Evolutionary conservation across 2,888 invertebrate species (phyloP).

Genomic region (Clanis bilineata): DNA sequence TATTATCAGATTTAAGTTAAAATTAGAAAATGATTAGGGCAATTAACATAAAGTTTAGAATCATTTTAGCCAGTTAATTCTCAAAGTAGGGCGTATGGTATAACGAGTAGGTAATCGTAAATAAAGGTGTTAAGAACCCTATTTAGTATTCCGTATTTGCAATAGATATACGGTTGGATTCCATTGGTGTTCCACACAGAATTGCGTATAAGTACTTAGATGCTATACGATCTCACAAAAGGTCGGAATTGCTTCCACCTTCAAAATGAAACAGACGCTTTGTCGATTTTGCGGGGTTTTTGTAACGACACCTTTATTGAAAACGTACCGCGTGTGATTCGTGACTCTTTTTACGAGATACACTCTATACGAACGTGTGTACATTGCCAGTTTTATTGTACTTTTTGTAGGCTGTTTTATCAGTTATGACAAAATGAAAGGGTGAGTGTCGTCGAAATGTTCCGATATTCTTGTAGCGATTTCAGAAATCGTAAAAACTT

Average conservation of each 20-base stretch:
- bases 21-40: background rate
- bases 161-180: slow-evolving; percentile 46
- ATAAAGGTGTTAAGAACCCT: background rate
- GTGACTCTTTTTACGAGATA: slow-evolving; percentile 49
- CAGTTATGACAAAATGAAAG: slow-evolving; percentile 24
- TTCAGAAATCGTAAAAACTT: background rate
- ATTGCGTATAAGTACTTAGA: slow-evolving; percentile 59
- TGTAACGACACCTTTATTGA: slow-evolving; percentile 69
- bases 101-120: background rate
- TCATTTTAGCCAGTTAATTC: background rate
- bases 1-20: too few species aligned
- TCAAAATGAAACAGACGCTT: slow-evolving; percentile 71
- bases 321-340: slow-evolving; percentile 57
- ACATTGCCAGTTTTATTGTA: slow-evolving; percentile 39
- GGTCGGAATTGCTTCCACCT: slow-evolving; percentile 69
- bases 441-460: slow-evolving; percentile 12
- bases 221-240: slow-evolving; percentile 70
- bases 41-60: background rate
- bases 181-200: slow-evolving; percentile 54
- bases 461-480: background rate
- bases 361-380: slow-evolving; percentile 38
- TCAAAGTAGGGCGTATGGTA: background rate
- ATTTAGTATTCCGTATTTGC: slow-evolving; percentile 6
- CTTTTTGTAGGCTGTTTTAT: slow-evolving; percentile 24
- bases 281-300: slow-evolving; percentile 64